Evolutionary conservation across 2,888 invertebrate species (phyloP).

Genomic region (Liposcelis brunnea): DNA sequence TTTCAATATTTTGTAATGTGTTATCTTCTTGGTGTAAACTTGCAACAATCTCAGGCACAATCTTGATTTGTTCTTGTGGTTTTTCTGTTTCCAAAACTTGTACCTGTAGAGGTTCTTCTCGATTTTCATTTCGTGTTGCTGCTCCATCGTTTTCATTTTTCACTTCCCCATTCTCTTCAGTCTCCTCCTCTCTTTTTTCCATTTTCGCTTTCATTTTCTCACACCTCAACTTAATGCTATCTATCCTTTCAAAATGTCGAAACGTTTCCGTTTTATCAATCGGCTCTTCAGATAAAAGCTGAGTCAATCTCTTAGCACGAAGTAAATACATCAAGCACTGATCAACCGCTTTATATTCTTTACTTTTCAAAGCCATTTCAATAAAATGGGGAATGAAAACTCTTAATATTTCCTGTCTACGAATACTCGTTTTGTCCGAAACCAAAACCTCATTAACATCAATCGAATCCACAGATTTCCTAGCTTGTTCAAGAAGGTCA

Average conservation of each 20-base stretch:
- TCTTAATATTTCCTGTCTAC: constrained; percentile 44
- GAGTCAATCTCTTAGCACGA: constrained; percentile 48
- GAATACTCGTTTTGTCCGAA: constrained; percentile 35
- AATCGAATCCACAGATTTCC: constrained; percentile 29
- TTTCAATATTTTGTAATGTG: background rate
- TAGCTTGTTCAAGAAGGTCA: constrained; percentile 13
- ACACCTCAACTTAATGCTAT: too few species aligned
- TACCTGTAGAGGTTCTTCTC: too few species aligned
- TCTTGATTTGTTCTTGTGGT: too few species aligned
- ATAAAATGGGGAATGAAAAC: constrained; percentile 57
- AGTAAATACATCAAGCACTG: constrained; percentile 50
- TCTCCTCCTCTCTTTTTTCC: too few species aligned
- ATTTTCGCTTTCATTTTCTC: too few species aligned
- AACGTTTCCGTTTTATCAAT: constrained; percentile 28
- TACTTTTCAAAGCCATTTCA: constrained; percentile 46
- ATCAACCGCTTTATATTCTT: constrained; percentile 38
- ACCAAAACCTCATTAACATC: constrained; percentile 33
- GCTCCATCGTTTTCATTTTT: background rate
- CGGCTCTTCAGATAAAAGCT: constrained; percentile 39
- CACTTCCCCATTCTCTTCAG: background rate
- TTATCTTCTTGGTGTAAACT: too few species aligned
- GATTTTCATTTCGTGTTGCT: background rate
- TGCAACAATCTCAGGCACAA: too few species aligned
- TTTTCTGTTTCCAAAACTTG: too few species aligned
- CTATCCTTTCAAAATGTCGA: too few species aligned